Conservation (phyloP, 2,888 invertebrate genomes). For the Temnothorax unifasciatus region DNA sequence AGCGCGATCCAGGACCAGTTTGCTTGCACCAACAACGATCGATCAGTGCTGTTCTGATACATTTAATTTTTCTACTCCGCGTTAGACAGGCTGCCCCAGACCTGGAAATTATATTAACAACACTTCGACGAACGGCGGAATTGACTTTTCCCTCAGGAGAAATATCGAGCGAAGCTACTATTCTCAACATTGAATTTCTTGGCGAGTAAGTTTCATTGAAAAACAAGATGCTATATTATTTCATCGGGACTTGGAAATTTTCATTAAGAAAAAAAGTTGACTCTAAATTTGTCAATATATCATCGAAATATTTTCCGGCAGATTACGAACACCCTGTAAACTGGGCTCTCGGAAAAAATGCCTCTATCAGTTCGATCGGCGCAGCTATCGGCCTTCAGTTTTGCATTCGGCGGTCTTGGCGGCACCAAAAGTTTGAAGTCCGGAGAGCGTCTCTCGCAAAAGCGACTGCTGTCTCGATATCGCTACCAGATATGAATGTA, state of each 20-base stretch:
- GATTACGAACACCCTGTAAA: neutral
- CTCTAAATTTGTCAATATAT: neutral
- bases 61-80: neutral
- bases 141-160: neutral
- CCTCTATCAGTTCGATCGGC: neutral
- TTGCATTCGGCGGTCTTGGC: conserved; percentile 19
- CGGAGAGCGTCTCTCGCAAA: conserved; percentile 37
- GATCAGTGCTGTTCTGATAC: neutral
- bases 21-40: conserved; percentile 9
- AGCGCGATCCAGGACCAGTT: conserved; percentile 6
- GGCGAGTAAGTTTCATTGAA: neutral
- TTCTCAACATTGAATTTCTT: neutral
- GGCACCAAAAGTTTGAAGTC: conserved; percentile 15
- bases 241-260: neutral
- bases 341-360: neutral
- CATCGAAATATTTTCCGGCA: neutral
- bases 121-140: neutral
- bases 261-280: neutral
- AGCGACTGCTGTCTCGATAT: conserved; percentile 71
- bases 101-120: neutral
- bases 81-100: neutral
- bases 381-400: neutral
- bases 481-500: conserved; percentile 75
- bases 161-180: neutral
- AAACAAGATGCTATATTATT: neutral